phyloP scores from a whole-genome alignment of 2,888 invertebrate genomes.

The Ormyrus labotus region DNA sequence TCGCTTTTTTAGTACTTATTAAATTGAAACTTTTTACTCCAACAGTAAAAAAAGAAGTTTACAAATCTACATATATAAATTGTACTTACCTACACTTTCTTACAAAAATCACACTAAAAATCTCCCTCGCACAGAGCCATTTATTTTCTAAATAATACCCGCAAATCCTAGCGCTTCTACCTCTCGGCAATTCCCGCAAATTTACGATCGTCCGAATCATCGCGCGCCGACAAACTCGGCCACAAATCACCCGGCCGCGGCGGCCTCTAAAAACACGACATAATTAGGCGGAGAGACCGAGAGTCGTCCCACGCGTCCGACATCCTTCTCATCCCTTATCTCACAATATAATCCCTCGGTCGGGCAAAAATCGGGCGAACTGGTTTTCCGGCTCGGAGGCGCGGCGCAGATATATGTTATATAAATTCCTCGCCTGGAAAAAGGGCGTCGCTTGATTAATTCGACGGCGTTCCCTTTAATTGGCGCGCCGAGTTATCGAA shows the following conservation, averaged over 20 bases:
- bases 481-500: neutral
- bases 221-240: no score
- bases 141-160: neutral
- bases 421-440: no score
- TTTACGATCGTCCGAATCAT: neutral
- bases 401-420: no score
- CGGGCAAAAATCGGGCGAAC: neutral
- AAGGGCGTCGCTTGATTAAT: slow-evolving; percentile 12
- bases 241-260: slow-evolving; percentile 1
- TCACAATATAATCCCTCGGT: neutral
- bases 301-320: neutral
- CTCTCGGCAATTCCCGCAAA: neutral
- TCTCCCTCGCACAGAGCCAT: no score
- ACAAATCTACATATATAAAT: no score
- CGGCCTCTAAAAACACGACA: slow-evolving; percentile 5
- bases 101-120: no score
- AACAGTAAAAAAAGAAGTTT: no score
- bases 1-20: no score
- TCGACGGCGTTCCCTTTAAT: neutral
- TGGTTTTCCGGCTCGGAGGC: neutral
- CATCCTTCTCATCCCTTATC: neutral
- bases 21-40: no score
- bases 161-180: neutral
- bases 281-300: slow-evolving; percentile 12
- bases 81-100: no score